Evolutionary conservation across 2,113 vertebrate species (phyloP).

Genomic region (Laterallus jamaicensis): DNA sequence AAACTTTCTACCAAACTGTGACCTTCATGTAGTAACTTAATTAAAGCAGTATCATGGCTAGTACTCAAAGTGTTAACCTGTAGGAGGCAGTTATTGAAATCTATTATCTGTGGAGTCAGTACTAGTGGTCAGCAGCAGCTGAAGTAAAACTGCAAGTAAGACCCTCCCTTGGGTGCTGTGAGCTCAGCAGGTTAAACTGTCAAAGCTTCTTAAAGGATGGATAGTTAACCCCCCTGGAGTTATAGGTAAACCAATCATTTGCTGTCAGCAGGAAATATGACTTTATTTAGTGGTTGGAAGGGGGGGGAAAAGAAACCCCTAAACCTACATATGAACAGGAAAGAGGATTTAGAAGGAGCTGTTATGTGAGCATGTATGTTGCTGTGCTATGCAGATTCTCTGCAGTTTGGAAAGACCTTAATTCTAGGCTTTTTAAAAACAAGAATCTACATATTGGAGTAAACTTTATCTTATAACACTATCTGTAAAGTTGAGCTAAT

Average conservation of each 20-base stretch:
- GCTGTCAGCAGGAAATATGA: constrained; percentile 87
- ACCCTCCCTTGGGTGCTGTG: constrained; percentile 85
- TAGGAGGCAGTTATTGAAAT: constrained; percentile 81
- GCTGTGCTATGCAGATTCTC: background rate
- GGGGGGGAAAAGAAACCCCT: constrained; percentile 25
- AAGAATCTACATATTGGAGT: background rate
- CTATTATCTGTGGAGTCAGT: constrained; percentile 81
- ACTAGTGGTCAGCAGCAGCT: constrained; percentile 83
- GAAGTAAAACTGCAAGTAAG: constrained; percentile 85
- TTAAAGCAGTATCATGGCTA: constrained; percentile 68
- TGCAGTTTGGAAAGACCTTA: background rate
- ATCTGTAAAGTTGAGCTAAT: background rate
- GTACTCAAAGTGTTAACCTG: constrained; percentile 74
- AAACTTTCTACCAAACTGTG: constrained; percentile 69
- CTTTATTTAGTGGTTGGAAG: constrained; percentile 82
- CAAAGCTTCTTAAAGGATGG: constrained; percentile 90
- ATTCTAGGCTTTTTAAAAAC: background rate
- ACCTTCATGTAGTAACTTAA: constrained; percentile 73
- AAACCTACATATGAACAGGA: constrained; percentile 44
- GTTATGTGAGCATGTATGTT: background rate
- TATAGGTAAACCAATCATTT: constrained; percentile 91
- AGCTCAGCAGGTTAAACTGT: constrained; percentile 91
- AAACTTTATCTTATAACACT: background rate
- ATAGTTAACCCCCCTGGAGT: constrained; percentile 85
- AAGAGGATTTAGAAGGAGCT: constrained; percentile 48